These are phyloP conservation scores for Eupithecia exiguata DNA, from an alignment of 2,888 invertebrate species.

Conservation along the genomic window DNA sequence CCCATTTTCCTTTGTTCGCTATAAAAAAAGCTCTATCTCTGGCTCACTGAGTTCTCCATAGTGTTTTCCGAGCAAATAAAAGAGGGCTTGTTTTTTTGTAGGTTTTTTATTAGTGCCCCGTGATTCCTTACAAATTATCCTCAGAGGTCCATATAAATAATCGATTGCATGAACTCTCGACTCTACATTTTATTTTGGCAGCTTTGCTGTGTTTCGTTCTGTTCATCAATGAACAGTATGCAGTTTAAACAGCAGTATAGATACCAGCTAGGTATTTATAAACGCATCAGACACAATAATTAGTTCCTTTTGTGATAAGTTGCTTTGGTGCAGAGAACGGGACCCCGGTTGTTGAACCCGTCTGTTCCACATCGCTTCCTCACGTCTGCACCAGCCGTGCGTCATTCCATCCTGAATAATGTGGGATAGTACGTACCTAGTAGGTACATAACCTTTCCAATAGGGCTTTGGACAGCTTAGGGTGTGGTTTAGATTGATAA, in stretches of 20 bases:
- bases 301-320: constrained; percentile 30
- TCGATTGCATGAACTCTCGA: background rate
- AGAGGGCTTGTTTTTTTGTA: background rate
- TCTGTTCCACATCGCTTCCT: constrained; percentile 65
- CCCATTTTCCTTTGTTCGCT: constrained; percentile 13
- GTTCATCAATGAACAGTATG: background rate
- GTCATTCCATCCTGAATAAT: constrained; percentile 24
- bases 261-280: background rate
- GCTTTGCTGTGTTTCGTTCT: background rate
- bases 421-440: background rate
- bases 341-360: constrained; percentile 61
- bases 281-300: constrained; percentile 19
- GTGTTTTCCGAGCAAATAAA: background rate
- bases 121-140: too few species aligned
- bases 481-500: background rate
- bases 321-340: constrained; percentile 47
- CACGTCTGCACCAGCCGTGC: constrained; percentile 44
- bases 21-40: constrained; percentile 24
- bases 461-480: background rate
- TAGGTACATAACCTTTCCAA: background rate
- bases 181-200: background rate
- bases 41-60: background rate
- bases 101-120: background rate
- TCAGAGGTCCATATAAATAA: too few species aligned
- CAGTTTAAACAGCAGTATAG: background rate